These are phyloP conservation scores for Chaunax sp. DNA, from an alignment of 2,797 vertebrate species.

Conservation along the genomic window DNA sequence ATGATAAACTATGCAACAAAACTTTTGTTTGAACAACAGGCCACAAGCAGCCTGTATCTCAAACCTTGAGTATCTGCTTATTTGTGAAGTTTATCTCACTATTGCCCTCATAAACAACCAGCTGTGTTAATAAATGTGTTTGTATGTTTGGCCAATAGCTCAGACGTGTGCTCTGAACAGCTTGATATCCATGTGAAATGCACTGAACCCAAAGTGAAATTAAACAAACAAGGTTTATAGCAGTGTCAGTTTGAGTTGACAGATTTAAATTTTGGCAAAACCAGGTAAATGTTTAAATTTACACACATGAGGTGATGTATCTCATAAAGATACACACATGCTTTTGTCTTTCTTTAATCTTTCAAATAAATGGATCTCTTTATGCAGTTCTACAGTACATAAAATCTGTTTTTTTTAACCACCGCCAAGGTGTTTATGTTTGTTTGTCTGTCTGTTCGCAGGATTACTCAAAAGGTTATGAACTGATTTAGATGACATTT, in stretches of 20 bases:
- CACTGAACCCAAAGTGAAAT: background rate
- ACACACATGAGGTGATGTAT: too few species aligned
- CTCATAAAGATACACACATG: too few species aligned
- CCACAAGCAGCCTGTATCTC: conserved; percentile 36
- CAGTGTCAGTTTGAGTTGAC: background rate
- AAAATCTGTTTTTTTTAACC: too few species aligned
- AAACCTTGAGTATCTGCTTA: conserved; percentile 39
- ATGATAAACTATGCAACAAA: conserved; percentile 32
- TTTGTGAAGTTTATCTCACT: conserved; percentile 49
- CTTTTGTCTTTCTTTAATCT: too few species aligned
- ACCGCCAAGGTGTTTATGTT: too few species aligned
- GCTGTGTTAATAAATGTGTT: conserved; percentile 64
- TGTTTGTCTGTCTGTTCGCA: too few species aligned
- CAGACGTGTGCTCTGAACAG: conserved; percentile 2
- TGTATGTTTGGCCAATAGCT: conserved; percentile 17
- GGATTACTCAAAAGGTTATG: too few species aligned
- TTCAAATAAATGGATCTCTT: too few species aligned
- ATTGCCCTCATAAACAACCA: conserved; percentile 65
- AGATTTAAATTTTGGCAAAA: background rate
- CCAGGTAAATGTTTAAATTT: too few species aligned
- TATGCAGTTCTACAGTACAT: too few species aligned
- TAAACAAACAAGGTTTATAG: background rate
- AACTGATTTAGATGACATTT: too few species aligned
- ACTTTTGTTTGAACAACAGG: conserved; percentile 65
- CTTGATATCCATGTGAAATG: conserved; percentile 13